Evolutionary conservation across 2,113 vertebrate genomes (phyloP).

Genomic region (Tiliqua scincoides): DNA sequence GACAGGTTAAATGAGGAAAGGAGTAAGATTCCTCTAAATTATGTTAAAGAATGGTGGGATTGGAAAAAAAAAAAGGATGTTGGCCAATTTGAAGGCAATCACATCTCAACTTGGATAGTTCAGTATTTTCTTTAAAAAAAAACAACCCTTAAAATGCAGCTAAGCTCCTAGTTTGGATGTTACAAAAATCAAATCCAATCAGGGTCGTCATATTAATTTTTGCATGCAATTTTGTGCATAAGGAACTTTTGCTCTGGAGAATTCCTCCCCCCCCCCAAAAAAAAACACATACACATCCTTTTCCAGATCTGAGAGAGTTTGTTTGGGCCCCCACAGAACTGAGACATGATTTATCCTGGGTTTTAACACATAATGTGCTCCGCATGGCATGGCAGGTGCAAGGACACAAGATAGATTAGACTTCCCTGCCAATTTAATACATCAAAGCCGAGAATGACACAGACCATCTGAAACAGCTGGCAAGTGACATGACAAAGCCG

Average conservation of each 20-base stretch:
- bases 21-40: too few relatives aligned
- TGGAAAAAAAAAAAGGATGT: too few relatives aligned
- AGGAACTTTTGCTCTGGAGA: background rate
- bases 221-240: background rate
- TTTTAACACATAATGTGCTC: slow-evolving; percentile 21
- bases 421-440: slow-evolving; percentile 41
- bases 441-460: slow-evolving; percentile 39
- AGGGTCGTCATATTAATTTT: background rate
- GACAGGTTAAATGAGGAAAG: too few relatives aligned
- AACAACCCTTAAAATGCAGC: background rate
- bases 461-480: slow-evolving; percentile 39
- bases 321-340: background rate
- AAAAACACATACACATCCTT: too few relatives aligned
- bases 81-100: background rate
- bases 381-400: slow-evolving; percentile 4
- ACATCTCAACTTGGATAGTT: background rate
- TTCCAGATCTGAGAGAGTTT: background rate
- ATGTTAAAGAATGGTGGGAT: too few relatives aligned
- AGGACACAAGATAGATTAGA: slow-evolving; percentile 42
- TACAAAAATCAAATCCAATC: background rate
- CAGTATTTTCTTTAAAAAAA: background rate
- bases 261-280: background rate
- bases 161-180: background rate
- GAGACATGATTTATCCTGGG: background rate
- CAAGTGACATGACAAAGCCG: slow-evolving; percentile 36